Percentiles rank a stretch among this genome's conserved stretches.
Conservation (phyloP, 92 coral and sea anemone species). For the Blastomussa wellsi region DNA sequence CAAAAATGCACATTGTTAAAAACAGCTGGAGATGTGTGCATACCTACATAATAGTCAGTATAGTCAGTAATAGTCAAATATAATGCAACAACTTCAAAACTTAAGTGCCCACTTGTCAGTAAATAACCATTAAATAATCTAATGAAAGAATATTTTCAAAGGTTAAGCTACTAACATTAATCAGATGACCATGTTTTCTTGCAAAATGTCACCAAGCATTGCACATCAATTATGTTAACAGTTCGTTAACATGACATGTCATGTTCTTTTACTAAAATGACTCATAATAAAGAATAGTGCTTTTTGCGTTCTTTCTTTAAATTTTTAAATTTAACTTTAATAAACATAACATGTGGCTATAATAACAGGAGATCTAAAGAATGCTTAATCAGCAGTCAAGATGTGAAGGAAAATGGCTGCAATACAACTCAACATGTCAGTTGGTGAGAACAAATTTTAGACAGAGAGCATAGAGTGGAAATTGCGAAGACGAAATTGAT, state of each 20-base stretch:
- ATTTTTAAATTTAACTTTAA: not conserved
- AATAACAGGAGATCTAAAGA: constrained; percentile 42
- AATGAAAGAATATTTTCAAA: not conserved
- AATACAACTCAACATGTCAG: constrained; percentile 16
- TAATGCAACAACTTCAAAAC: not conserved
- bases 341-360: constrained; percentile 18
- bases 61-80: not conserved
- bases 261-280: not conserved
- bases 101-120: not conserved
- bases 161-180: not conserved
- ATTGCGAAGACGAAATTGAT: not conserved
- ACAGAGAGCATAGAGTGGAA: constrained; percentile 7
- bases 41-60: too few relatives aligned
- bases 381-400: constrained; percentile 16
- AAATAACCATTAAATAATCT: not conserved
- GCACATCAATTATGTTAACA: not conserved
- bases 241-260: not conserved
- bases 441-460: constrained; percentile 31
- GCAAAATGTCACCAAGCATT: not conserved
- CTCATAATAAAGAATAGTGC: not conserved
- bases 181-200: not conserved
- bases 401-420: constrained; percentile 35
- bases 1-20: not conserved
- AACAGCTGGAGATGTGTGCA: not conserved
- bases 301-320: not conserved